Evolutionary conservation across 2,113 vertebrate genomes (phyloP).

Genomic region (Scortum barcoo): DNA sequence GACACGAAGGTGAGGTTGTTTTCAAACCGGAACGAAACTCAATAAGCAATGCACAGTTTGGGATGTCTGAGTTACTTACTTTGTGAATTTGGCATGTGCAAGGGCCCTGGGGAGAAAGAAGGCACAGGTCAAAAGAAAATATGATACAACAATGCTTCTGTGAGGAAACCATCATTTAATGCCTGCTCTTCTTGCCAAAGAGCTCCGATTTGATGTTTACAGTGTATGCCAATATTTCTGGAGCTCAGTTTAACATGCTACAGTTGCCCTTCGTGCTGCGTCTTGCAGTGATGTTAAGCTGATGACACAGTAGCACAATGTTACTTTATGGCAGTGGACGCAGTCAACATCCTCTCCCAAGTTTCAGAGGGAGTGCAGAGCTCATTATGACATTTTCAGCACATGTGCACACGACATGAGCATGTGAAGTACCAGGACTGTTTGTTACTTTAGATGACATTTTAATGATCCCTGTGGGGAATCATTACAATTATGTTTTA

Average conservation of each 20-base stretch:
- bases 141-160: not conserved
- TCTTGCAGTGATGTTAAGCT: not conserved
- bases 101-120: constrained; percentile 89
- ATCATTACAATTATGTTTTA: not conserved
- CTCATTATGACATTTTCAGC: not conserved
- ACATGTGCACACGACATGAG: not conserved
- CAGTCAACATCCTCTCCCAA: not conserved
- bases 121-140: not conserved
- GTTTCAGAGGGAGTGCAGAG: constrained; percentile 10
- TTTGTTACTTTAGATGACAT: constrained; percentile 9
- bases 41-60: not conserved
- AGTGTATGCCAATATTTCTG: not conserved
- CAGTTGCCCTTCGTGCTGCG: not conserved
- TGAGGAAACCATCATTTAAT: not conserved
- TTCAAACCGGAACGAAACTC: not conserved
- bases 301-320: constrained; percentile 17
- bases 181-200: not conserved
- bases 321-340: not conserved
- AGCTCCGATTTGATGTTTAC: not conserved
- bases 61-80: constrained; percentile 87
- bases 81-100: constrained; percentile 98
- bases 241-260: too few relatives aligned
- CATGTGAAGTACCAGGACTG: constrained; percentile 1
- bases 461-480: constrained; percentile 19
- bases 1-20: constrained; percentile 27